Conservation (phyloP, 1,140 invertebrate genomes). For the Agraylea sexmaculata region DNA sequence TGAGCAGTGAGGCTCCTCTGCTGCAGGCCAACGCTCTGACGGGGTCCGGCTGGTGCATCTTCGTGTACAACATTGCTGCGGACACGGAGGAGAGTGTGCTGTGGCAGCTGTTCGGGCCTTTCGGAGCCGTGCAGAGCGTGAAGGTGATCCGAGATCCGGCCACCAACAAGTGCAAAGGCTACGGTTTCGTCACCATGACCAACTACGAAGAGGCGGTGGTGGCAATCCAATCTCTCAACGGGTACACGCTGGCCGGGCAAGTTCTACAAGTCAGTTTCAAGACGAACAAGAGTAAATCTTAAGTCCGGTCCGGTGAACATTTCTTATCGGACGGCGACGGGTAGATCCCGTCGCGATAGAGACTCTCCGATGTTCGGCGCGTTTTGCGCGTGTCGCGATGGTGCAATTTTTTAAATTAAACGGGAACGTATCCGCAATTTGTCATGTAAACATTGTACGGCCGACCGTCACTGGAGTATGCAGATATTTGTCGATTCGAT, state of each 20-base stretch:
- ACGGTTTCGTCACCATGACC: conserved; percentile 89
- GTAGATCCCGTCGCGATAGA: not conserved
- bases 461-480: no score
- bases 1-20: conserved; percentile 65
- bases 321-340: not conserved
- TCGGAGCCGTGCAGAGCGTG: conserved; percentile 83
- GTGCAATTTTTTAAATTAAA: conserved; percentile 3
- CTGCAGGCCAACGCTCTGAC: conserved; percentile 63
- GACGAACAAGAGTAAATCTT: conserved; percentile 61
- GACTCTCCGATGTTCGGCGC: not conserved
- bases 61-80: conserved; percentile 86
- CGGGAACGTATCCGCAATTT: no score
- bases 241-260: conserved; percentile 76
- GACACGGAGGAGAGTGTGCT: conserved; percentile 84
- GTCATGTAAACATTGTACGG: no score
- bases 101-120: conserved; percentile 88
- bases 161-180: conserved; percentile 88
- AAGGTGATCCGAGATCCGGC: conserved; percentile 82
- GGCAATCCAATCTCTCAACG: conserved; percentile 82
- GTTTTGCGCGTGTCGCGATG: not conserved
- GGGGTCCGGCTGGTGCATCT: conserved; percentile 79
- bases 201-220: conserved; percentile 85
- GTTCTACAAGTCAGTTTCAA: conserved; percentile 87
- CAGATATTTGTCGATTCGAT: no score
- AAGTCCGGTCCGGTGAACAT: conserved; percentile 24